These are phyloP conservation scores for Telmatochromis sp. DNA, from an alignment of 2,113 vertebrate genomes.

Conservation along the genomic window DNA sequence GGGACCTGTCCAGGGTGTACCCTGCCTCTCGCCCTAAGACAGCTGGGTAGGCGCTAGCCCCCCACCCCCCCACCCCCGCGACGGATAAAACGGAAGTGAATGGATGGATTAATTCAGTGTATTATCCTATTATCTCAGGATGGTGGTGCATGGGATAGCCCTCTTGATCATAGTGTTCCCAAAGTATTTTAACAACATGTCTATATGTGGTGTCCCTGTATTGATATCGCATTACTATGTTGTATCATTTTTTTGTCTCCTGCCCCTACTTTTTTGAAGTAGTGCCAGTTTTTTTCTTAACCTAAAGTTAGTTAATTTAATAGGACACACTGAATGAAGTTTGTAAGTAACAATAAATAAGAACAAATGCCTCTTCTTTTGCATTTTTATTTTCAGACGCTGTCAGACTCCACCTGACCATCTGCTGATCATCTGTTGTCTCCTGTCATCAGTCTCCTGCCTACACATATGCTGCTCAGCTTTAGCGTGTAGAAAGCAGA, in stretches of 20 bases:
- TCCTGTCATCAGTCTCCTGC: background rate
- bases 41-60: background rate
- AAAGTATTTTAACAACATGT: background rate
- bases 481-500: background rate
- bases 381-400: background rate
- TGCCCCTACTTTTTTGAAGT: background rate
- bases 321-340: background rate
- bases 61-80: rapidly evolving
- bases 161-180: background rate
- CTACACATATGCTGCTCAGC: background rate
- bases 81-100: background rate
- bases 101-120: background rate
- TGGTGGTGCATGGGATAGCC: background rate
- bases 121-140: background rate
- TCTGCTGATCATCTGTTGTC: background rate
- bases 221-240: background rate
- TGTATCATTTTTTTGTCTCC: background rate
- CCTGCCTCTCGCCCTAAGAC: background rate
- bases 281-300: background rate
- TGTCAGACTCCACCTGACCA: background rate
- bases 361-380: background rate
- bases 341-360: background rate
- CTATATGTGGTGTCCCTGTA: background rate
- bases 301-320: background rate
- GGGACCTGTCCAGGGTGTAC: background rate